A percentile compares a stretch with the other conserved stretches of the same genome.
These are phyloP conservation scores for Stenotaenia linearis DNA, from an alignment of 2,888 invertebrate genomes.

Conservation along the genomic window DNA sequence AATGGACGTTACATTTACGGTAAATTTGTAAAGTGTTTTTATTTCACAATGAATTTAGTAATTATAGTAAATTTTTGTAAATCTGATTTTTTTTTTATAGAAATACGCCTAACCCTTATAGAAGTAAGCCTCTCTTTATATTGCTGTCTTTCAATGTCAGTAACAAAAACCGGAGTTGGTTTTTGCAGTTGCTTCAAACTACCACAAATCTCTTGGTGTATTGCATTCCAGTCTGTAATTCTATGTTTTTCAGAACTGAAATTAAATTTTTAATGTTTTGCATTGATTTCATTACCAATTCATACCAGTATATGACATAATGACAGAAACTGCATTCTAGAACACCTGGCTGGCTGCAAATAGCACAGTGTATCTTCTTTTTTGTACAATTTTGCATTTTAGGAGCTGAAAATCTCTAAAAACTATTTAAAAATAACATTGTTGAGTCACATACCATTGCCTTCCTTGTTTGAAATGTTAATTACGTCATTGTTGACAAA, in stretches of 20 bases:
- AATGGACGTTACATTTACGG: too few species aligned
- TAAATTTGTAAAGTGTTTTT: too few species aligned
- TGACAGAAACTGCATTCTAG: background rate
- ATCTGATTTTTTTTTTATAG: too few species aligned
- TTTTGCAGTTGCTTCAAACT: constrained; percentile 1
- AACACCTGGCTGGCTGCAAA: background rate
- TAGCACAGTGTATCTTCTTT: background rate
- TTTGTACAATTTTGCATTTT: background rate
- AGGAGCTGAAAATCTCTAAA: too few species aligned
- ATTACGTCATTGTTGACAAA: too few species aligned
- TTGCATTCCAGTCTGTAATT: background rate
- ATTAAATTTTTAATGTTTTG: background rate
- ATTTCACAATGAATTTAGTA: too few species aligned
- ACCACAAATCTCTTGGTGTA: background rate
- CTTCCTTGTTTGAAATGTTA: too few species aligned
- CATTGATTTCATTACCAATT: background rate
- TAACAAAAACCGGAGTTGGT: background rate
- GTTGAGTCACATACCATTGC: too few species aligned
- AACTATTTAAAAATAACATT: too few species aligned
- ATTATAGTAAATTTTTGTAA: too few species aligned
- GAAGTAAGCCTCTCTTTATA: background rate
- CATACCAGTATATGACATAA: background rate
- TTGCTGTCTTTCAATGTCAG: background rate
- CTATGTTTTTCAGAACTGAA: background rate
- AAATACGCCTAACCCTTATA: background rate